phyloP scores from a whole-genome alignment of 2,888 invertebrate species.

The Prenolepis imparis region DNA sequence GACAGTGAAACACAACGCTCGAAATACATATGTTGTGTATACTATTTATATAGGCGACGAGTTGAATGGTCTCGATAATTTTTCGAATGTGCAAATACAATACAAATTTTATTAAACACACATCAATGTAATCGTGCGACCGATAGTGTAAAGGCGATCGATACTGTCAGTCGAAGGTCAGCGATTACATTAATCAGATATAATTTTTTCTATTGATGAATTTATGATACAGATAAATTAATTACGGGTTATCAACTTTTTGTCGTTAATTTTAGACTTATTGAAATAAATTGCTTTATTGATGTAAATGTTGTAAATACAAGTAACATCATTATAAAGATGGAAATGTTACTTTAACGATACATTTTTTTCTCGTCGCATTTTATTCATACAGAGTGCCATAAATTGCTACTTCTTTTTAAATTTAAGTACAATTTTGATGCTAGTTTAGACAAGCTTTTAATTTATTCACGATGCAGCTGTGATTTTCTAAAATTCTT shows the following conservation, averaged over 20 bases:
- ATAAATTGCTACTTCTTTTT: slow-evolving; percentile 14
- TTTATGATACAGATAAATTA: slow-evolving; percentile 25
- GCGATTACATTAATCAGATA: slow-evolving; percentile 20
- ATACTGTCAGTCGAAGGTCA: slow-evolving; percentile 1
- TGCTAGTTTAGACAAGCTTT: neutral
- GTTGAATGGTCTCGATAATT: slow-evolving; percentile 32
- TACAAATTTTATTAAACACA: neutral
- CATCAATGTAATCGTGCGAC: neutral
- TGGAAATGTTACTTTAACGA: neutral
- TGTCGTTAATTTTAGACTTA: neutral
- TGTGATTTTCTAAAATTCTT: neutral
- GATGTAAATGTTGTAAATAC: neutral
- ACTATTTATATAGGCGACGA: neutral
- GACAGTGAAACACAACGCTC: neutral
- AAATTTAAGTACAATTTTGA: slow-evolving; percentile 1
- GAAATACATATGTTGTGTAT: neutral
- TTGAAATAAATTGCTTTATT: neutral
- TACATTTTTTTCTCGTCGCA: neutral
- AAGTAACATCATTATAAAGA: neutral
- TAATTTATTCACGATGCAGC: neutral
- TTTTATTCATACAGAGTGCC: neutral
- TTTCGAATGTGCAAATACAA: neutral
- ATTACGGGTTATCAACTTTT: neutral
- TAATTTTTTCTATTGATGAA: neutral
- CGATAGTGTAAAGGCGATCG: neutral